Evolutionary conservation across 2,888 invertebrate species (phyloP), one percentile per base, ranked within the genome.

Genomic region (Pseudolycoriella hygida): DNA sequence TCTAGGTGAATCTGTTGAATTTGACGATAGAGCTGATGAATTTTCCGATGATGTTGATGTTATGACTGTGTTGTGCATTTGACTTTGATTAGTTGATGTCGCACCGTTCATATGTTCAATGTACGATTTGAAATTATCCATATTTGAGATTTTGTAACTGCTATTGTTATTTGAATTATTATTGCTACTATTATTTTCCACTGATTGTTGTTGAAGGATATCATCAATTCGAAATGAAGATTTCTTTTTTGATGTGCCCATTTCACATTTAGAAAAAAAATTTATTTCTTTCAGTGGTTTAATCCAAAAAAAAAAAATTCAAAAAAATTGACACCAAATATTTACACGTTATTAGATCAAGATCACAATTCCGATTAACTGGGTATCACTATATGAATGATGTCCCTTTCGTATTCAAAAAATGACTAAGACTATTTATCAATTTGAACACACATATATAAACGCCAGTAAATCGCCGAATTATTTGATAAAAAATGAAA

Each of bases 211-310:
- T 20, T 46, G 46, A 11, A 46, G 25, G 17, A 46, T 46, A 40
- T 46, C 46, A 32, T 46, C 46, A 17, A 46, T 46, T 19, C 46
- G 25, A 43, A 46, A 46, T 8, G 46, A 46, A 14, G 46, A 46
- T 40, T 46, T 46, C 6, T 38, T 25, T 46, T 46, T 46, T 5
- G 46, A 46, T 15, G 46, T 43, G 34, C 43, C 32, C 46, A 46
- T 46, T 42, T n/a, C 42, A 42, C 30, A 30, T 40, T 19, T n/a
- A 40, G 14, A 25, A 25, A 25, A 25, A 25, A 6, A 25, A 25
- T 6, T 25, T 25, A 14, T 37, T n/a, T 37, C 11, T 14, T 37
- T 37, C 3, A 37, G 5, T 31, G 31, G 11, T 31, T 31, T 8
- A 25, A 25, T 25, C 25, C 4, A 25, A 25, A 25, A 25, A 25